phyloP scores from a whole-genome alignment of 2,888 invertebrate genomes.

The Tuta absoluta region DNA sequence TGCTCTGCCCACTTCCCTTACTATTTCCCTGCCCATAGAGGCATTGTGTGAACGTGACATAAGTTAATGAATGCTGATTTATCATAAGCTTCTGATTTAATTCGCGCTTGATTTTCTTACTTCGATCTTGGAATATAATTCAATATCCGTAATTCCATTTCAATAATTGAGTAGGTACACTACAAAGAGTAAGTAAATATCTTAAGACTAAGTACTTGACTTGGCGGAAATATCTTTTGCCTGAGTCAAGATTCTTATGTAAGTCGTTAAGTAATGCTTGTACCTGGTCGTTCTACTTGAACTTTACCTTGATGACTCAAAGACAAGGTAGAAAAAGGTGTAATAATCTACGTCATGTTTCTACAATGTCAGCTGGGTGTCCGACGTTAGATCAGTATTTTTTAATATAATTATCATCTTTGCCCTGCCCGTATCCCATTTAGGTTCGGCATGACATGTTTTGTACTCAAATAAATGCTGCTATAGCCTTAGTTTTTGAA shows the following conservation, averaged over 20 bases:
- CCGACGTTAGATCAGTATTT: too few species aligned
- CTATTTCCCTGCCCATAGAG: too few species aligned
- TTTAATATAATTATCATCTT: too few species aligned
- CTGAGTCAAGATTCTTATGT: constrained; percentile 14
- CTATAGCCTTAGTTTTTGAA: too few species aligned
- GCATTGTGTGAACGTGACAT: too few species aligned
- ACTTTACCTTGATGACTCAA: constrained; percentile 10
- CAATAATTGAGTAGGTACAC: not conserved
- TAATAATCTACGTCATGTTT: not conserved
- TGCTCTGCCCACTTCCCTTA: too few species aligned
- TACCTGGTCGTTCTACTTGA: constrained; percentile 7
- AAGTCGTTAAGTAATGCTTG: constrained; percentile 14
- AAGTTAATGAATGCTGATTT: too few species aligned
- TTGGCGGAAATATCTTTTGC: constrained; percentile 1
- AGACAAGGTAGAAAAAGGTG: not conserved
- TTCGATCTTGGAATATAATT: constrained; percentile 1
- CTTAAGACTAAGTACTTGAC: not conserved
- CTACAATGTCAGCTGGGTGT: too few species aligned
- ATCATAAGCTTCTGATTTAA: not conserved
- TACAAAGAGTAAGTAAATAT: not conserved
- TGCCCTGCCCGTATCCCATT: too few species aligned
- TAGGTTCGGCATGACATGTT: too few species aligned
- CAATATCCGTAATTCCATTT: not conserved
- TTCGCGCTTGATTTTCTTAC: not conserved
- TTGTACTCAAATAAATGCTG: too few species aligned